Evolutionary conservation across 2,888 invertebrate genomes (phyloP).

Genomic region (Carterocephalus palaemon): DNA sequence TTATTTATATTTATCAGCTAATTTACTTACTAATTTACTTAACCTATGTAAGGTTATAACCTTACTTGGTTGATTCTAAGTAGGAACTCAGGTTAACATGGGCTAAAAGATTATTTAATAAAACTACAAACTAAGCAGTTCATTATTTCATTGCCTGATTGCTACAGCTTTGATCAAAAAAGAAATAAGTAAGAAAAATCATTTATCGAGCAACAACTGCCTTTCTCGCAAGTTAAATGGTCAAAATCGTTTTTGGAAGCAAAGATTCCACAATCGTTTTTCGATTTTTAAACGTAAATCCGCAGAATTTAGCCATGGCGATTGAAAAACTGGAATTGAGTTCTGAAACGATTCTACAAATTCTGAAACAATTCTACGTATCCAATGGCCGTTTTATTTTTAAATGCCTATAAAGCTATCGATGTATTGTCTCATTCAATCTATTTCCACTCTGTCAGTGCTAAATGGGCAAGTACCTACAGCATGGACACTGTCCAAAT

Average conservation of each 20-base stretch:
- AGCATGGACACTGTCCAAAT: conserved; percentile 19
- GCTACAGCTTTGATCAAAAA: too few species aligned
- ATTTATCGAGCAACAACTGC: too few species aligned
- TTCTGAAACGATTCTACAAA: conserved; percentile 24
- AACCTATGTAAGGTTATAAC: too few species aligned
- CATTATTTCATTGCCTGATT: too few species aligned
- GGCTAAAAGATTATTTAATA: too few species aligned
- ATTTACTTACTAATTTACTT: too few species aligned
- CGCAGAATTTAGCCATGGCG: conserved; percentile 22
- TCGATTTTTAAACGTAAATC: conserved; percentile 24
- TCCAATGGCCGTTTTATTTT: conserved; percentile 24
- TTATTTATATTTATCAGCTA: too few species aligned
- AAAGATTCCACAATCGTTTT: conserved; percentile 17
- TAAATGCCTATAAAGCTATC: conserved; percentile 25
- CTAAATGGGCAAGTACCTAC: conserved; percentile 22
- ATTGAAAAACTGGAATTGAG: conserved; percentile 24
- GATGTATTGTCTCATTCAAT: conserved; percentile 25
- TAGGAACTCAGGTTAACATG: too few species aligned
- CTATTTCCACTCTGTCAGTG: conserved; percentile 25
- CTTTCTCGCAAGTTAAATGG: conserved; percentile 7
- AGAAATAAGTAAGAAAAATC: too few species aligned
- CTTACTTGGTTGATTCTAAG: too few species aligned
- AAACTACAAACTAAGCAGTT: too few species aligned
- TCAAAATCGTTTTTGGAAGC: conserved; percentile 16
- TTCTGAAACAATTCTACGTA: conserved; percentile 23